Conservation (phyloP, 1,140 invertebrate species). For the Rhizoglyphus robini region DNA sequence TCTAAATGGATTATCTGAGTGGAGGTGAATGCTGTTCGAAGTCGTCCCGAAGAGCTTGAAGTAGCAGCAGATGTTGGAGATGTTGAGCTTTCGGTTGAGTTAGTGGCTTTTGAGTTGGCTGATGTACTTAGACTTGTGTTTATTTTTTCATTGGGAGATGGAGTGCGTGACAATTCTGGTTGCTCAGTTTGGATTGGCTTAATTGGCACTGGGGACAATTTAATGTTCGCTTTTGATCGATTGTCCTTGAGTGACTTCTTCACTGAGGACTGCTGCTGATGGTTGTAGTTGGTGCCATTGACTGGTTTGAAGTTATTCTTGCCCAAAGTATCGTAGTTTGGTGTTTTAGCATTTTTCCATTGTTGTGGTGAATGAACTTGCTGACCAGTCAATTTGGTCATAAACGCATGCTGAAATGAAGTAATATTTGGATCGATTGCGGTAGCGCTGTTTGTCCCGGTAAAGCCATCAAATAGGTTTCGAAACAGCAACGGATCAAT, state of each 20-base stretch:
- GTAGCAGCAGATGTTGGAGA: background rate
- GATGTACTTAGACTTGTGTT: background rate
- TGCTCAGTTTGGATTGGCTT: background rate
- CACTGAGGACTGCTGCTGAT: too few relatives aligned
- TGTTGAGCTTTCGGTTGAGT: too few relatives aligned
- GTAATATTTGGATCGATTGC: too few relatives aligned
- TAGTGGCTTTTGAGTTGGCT: background rate
- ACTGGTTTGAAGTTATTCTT: too few relatives aligned
- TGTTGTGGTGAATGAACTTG: too few relatives aligned
- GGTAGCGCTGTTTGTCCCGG: background rate
- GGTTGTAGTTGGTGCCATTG: too few relatives aligned
- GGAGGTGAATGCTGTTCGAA: slow-evolving; percentile 46
- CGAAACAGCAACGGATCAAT: background rate
- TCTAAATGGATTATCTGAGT: slow-evolving; percentile 44
- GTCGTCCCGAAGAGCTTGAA: slow-evolving; percentile 28
- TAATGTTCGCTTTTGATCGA: background rate
- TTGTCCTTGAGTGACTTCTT: background rate
- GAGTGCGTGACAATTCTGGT: background rate
- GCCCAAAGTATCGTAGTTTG: too few relatives aligned
- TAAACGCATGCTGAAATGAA: too few relatives aligned
- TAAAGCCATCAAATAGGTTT: background rate
- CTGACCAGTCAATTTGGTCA: too few relatives aligned
- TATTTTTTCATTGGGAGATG: background rate
- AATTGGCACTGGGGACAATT: background rate
- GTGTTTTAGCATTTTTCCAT: too few relatives aligned